Conservation (phyloP, 2,113 vertebrate species). For the Brachypodius melanocephalos region DNA sequence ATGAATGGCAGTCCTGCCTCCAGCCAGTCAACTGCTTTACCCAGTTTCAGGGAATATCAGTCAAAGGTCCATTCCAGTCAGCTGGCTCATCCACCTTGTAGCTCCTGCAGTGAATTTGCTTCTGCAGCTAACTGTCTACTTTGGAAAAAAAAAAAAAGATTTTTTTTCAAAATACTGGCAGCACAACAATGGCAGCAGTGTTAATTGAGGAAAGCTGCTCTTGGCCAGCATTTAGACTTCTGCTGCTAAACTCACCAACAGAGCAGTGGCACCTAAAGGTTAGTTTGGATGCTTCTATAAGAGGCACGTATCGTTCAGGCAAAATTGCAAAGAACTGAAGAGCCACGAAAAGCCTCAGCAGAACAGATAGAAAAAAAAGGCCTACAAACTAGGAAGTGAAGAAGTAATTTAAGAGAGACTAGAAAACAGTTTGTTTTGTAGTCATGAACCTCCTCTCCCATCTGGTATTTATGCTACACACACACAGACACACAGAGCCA, state of each 20-base stretch:
- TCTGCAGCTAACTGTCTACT: not conserved
- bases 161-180: not conserved
- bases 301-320: fast-evolving
- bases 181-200: not conserved
- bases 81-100: not conserved
- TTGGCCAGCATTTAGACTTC: not conserved
- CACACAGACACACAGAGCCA: not conserved
- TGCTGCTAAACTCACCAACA: not conserved
- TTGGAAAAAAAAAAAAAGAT: not conserved
- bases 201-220: not conserved
- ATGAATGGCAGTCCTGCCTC: not conserved
- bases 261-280: fast-evolving
- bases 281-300: fast-evolving
- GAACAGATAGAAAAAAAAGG: not conserved
- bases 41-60: not conserved
- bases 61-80: not conserved
- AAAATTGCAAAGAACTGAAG: not conserved
- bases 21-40: not conserved
- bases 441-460: not conserved
- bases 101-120: not conserved
- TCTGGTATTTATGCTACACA: slow-evolving; percentile 28
- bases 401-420: not conserved
- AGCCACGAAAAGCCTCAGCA: not conserved
- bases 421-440: not conserved
- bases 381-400: not conserved